phyloP scores from a whole-genome alignment of 2,797 vertebrate genomes.

The Melanogrammus aeglefinus region DNA sequence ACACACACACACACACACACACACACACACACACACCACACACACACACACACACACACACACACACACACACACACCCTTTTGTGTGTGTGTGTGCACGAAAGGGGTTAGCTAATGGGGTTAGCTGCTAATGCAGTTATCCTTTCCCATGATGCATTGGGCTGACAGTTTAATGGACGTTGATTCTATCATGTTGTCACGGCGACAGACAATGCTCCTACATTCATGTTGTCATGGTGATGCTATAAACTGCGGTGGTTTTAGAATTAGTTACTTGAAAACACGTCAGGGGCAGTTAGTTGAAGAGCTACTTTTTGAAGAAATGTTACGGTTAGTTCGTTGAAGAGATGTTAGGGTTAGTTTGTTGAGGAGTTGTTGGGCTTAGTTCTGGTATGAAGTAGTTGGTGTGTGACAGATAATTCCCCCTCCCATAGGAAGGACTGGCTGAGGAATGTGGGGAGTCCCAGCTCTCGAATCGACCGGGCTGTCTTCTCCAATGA shows the following conservation, averaged over 20 bases:
- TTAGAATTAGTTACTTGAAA: constrained; percentile 8
- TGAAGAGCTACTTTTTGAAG: neutral
- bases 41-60: no score
- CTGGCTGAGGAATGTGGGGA: constrained; percentile 85
- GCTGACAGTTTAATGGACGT: neutral
- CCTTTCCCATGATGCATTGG: constrained; percentile 1
- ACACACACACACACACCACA: no score
- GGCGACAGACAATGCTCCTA: neutral
- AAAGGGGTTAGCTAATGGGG: constrained; percentile 21
- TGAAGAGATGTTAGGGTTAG: neutral
- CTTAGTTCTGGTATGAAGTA: neutral
- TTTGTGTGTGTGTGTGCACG: no score
- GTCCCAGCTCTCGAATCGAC: constrained; percentile 85
- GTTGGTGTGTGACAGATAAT: neutral
- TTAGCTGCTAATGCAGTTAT: constrained; percentile 31
- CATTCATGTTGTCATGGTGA: constrained; percentile 1
- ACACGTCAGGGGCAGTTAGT: no score
- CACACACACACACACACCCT: no score
- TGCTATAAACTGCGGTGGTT: neutral
- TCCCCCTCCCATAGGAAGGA: constrained; percentile 77
- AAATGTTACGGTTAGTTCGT: neutral
- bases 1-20: no score
- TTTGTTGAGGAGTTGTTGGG: neutral
- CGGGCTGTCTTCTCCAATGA: constrained; percentile 80
- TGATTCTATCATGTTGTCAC: neutral